Conservation (phyloP, 2,113 vertebrate species). For the Stomatorhinus ivindoensis region DNA sequence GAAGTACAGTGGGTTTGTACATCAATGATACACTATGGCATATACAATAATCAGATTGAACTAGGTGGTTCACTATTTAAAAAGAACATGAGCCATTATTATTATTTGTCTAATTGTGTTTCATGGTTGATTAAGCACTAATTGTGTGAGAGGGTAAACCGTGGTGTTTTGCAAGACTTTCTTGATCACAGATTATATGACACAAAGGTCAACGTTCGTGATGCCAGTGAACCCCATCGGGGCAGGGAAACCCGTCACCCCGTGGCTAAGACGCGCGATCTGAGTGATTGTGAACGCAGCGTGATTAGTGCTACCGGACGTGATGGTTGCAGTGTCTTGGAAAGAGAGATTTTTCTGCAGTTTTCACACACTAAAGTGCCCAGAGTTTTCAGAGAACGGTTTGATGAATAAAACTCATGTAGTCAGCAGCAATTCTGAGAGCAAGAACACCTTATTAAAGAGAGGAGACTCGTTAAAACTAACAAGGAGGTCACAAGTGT, state of each 20-base stretch:
- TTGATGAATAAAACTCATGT: neutral
- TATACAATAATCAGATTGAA: neutral
- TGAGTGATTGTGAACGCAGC: neutral
- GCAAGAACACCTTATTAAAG: neutral
- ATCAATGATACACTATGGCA: neutral
- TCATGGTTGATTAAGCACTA: neutral
- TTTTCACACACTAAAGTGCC: neutral
- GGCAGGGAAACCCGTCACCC: neutral
- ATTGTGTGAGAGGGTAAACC: neutral
- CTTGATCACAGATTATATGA: neutral
- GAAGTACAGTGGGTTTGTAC: neutral
- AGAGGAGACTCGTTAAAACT: neutral
- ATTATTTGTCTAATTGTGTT: neutral
- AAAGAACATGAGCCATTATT: neutral
- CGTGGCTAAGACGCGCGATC: neutral
- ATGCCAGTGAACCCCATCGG: neutral
- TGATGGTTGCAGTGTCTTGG: neutral
- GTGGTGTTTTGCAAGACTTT: neutral
- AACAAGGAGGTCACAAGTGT: neutral
- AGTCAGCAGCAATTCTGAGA: neutral
- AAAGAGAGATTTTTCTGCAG: neutral
- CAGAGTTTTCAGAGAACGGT: neutral
- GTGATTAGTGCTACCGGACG: neutral
- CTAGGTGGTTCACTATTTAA: neutral
- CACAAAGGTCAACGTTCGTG: neutral